Base-by-base conservation (phyloP, 2,888 invertebrate species). In the Brenthis daphne region DNA sequence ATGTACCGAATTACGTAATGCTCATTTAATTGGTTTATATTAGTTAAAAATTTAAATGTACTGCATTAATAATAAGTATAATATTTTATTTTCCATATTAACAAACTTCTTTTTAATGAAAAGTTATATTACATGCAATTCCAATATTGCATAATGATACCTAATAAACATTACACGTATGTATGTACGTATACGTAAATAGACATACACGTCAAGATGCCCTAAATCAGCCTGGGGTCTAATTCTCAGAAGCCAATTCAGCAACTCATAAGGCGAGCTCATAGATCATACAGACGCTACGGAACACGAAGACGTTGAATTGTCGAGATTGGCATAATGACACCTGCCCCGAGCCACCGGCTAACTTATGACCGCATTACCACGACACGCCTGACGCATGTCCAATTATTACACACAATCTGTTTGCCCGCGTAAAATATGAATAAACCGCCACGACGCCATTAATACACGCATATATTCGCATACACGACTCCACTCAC, bases 371-470 rank as follows among this genome's bases (percentile, higher is more conserved):
- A 81, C 85, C 89, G 83, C 85, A 92, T 92, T 90, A 90, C 85
- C 82, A 82, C 85, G 87, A 89, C 90, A 87, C 82, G 85, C 85
- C 85, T 90, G 91, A 90, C 90, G 87, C 88, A 86, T 89, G 88
- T 89, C 89, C 90, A 90, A 91, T 91, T 91, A 91, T 87, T 87
- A 87, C 88, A 84, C 79, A 89, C 89, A 88, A 89, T 90, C 85
- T 89, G 84, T 88, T 87, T 82, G 82, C 83, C 80, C 80, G 82
- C 79, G 88, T 89, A 89, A 89, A 89, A 89, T 90, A 91, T 90
- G 87, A 89, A 89, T 87, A 85, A 86, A 83, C 81, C 80, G 80
- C 81, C 79, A 63, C 63, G 53, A 47, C 76, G 76, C 82, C 85
- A 88, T 87, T 88, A 89, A 89, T 88, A 77, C 65, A 67, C 67